These are phyloP conservation scores for Asarcornis scutulata DNA, from an alignment of 2,113 vertebrate species.

Conservation along the genomic window DNA sequence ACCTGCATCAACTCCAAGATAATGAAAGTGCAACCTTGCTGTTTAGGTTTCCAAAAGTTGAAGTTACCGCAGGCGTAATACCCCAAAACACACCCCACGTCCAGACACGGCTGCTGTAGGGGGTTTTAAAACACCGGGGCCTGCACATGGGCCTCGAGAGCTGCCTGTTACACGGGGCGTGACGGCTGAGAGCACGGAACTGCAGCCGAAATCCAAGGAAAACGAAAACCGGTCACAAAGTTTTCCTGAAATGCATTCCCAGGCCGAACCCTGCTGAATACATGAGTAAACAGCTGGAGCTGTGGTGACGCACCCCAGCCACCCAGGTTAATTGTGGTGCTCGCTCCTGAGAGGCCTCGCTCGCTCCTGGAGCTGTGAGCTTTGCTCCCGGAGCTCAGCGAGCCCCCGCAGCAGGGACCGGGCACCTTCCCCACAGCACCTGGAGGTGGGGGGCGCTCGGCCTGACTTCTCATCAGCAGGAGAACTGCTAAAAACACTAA, in stretches of 20 bases:
- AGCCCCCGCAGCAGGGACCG: not conserved
- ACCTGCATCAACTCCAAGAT: not conserved
- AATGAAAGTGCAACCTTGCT: not conserved
- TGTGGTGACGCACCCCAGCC: not conserved
- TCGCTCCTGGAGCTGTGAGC: not conserved
- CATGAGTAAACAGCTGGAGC: not conserved
- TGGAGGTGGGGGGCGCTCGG: not conserved
- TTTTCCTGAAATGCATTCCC: not conserved
- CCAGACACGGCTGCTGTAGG: not conserved
- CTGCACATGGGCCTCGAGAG: not conserved
- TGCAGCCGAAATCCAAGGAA: not conserved
- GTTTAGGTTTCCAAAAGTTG: not conserved
- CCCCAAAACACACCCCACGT: not conserved
- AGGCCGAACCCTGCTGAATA: not conserved
- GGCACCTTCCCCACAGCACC: not conserved
- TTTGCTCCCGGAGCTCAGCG: not conserved
- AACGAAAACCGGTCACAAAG: not conserved
- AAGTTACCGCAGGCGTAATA: not conserved
- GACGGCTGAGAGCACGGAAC: not conserved
- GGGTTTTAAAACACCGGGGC: not conserved
- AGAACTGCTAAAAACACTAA: not conserved
- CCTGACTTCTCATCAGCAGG: not conserved
- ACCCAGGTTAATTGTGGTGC: not conserved
- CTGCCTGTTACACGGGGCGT: not conserved
- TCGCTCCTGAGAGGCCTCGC: not conserved